These are phyloP conservation scores for Diorhabda carinulata DNA, from an alignment of 1,140 invertebrate genomes.

Conservation along the genomic window DNA sequence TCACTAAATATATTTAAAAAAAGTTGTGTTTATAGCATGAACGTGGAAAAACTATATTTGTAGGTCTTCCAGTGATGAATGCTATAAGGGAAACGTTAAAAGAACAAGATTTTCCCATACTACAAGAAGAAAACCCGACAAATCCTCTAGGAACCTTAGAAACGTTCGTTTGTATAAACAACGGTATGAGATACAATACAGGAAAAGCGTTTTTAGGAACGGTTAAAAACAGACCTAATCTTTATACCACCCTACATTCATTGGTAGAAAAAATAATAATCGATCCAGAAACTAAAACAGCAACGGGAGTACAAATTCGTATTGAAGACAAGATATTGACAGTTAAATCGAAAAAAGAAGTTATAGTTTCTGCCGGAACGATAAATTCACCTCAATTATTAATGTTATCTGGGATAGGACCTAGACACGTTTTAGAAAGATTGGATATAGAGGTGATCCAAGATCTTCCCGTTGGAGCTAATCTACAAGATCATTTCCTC, in stretches of 20 bases:
- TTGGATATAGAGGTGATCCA: constrained; percentile 38
- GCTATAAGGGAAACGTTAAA: constrained; percentile 78
- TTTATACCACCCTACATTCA: constrained; percentile 54
- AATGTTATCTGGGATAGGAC: constrained; percentile 71
- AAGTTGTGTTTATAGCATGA: no score
- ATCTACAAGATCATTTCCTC: constrained; percentile 53
- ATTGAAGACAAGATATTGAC: constrained; percentile 41
- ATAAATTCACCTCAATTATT: constrained; percentile 60
- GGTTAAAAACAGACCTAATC: constrained; percentile 53
- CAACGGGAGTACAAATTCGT: constrained; percentile 32
- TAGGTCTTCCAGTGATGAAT: constrained; percentile 68
- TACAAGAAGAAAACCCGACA: constrained; percentile 48
- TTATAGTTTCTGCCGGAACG: constrained; percentile 61
- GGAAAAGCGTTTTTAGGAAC: constrained; percentile 71
- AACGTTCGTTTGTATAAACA: constrained; percentile 48
- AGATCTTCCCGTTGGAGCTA: constrained; percentile 48
- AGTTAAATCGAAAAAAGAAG: constrained; percentile 55
- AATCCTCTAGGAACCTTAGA: constrained; percentile 52
- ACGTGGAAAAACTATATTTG: constrained; percentile 41
- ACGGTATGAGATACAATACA: constrained; percentile 65
- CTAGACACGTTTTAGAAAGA: constrained; percentile 58
- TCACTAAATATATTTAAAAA: no score
- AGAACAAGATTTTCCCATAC: constrained; percentile 71
- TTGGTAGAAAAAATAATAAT: constrained; percentile 49
- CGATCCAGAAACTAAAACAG: constrained; percentile 20